Evolutionary conservation across 2,797 vertebrate species (phyloP).

Genomic region (Alca torda): DNA sequence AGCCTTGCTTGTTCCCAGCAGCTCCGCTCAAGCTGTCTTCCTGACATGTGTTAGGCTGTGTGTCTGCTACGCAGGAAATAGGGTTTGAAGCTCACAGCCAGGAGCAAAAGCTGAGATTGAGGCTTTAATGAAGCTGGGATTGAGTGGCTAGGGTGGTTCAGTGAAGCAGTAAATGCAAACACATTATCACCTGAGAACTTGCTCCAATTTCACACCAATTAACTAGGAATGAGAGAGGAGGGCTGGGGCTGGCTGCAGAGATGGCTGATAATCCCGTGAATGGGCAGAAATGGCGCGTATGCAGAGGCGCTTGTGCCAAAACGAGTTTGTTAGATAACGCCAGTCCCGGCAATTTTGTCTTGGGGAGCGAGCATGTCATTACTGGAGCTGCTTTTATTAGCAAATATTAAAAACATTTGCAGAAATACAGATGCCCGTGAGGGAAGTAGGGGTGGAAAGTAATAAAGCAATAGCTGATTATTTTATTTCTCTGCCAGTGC

Average conservation of each 20-base stretch:
- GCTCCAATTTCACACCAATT: slow-evolving; percentile 80
- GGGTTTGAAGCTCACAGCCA: slow-evolving; percentile 74
- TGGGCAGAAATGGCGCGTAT: slow-evolving; percentile 50
- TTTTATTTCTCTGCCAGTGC: slow-evolving; percentile 15
- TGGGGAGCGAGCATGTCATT: slow-evolving; percentile 34
- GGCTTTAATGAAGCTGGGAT: slow-evolving; percentile 75
- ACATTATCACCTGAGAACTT: slow-evolving; percentile 80
- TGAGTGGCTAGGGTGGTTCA: slow-evolving; percentile 69
- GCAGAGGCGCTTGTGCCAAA: slow-evolving; percentile 29
- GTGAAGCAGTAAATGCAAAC: slow-evolving; percentile 80
- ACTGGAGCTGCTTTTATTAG: slow-evolving; percentile 60
- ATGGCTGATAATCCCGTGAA: slow-evolving; percentile 66
- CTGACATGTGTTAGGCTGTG: slow-evolving; percentile 62
- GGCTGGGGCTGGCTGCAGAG: slow-evolving; percentile 63
- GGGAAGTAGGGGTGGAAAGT: slow-evolving; percentile 12
- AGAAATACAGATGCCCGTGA: slow-evolving; percentile 40
- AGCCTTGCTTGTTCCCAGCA: slow-evolving; percentile 34
- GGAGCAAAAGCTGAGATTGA: slow-evolving; percentile 60
- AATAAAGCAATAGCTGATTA: slow-evolving; percentile 41
- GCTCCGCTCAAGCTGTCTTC: slow-evolving; percentile 48
- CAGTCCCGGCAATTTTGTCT: slow-evolving; percentile 41
- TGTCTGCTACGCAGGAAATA: slow-evolving; percentile 73
- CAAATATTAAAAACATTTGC: slow-evolving; percentile 49
- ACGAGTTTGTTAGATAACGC: slow-evolving; percentile 54
- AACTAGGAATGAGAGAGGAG: slow-evolving; percentile 76